Evolutionary conservation across 2,797 vertebrate genomes (phyloP).

Genomic region (Centroberyx gerrardi): DNA sequence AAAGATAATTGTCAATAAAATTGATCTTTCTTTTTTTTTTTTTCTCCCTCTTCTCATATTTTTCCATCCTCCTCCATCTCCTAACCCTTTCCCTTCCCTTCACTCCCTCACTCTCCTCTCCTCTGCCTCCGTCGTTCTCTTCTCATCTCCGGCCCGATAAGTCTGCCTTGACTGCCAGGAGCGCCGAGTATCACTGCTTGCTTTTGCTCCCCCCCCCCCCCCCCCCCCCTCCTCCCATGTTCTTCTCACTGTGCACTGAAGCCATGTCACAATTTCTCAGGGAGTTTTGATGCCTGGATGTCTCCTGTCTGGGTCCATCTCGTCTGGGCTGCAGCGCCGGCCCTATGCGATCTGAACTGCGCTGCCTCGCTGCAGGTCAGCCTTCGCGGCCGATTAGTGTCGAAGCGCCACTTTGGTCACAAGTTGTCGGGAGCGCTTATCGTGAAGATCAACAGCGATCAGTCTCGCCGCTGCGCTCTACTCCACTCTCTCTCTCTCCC

Average conservation of each 20-base stretch:
- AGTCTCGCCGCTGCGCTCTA: slow-evolving; percentile 78
- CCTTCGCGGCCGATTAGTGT: slow-evolving; percentile 99
- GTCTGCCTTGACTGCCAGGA: slow-evolving; percentile 82
- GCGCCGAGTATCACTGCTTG: slow-evolving; percentile 79
- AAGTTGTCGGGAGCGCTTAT: slow-evolving; percentile 96
- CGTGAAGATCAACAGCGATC: slow-evolving; percentile 90
- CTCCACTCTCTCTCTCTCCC: slow-evolving; percentile 33
- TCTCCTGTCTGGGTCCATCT: slow-evolving; percentile 94
- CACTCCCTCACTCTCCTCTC: slow-evolving; percentile 68
- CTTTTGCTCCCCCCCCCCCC: slow-evolving; percentile 25
- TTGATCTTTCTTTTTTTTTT: slow-evolving; percentile 66
- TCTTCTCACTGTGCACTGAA: slow-evolving; percentile 81
- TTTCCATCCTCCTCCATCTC: slow-evolving; percentile 42
- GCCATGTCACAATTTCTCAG: slow-evolving; percentile 84
- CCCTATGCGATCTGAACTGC: slow-evolving; percentile 93
- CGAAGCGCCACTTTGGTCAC: slow-evolving; percentile 93
- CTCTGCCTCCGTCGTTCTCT: slow-evolving; percentile 77
- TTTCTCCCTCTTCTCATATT: slow-evolving; percentile 53
- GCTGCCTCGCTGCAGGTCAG: slow-evolving; percentile 94
- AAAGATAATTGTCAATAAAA: slow-evolving; percentile 83
- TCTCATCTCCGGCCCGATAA: slow-evolving; percentile 82
- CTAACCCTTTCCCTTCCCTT: slow-evolving; percentile 60
- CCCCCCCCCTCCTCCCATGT: slow-evolving; percentile 60
- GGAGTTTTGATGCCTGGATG: slow-evolving; percentile 93
- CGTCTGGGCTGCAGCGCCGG: slow-evolving; percentile 81